Base-by-base conservation (phyloP, 2,113 vertebrate species). In the Donacobius atricapilla region DNA sequence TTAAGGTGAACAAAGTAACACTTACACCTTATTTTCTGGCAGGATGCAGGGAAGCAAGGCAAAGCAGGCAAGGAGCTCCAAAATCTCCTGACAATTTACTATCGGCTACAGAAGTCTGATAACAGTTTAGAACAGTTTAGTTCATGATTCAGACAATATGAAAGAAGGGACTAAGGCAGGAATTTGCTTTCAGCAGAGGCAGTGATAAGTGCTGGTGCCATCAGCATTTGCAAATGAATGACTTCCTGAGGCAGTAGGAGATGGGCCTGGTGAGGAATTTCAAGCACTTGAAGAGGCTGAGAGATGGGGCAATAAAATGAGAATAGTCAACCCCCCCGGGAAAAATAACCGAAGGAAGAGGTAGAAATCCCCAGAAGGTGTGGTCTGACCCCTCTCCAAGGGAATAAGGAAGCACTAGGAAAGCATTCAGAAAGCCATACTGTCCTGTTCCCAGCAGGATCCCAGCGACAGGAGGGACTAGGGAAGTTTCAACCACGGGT, bases 91-190 rank as follows among this genome's bases (percentile, higher is more conserved):
- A 51, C 8, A 39, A 66, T 27, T 25, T 4, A 13, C 19, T 11
- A 19, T 3, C 0, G 0, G 13, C 58, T 81, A 57, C 45, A 13
- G 44, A 57, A 53, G 25, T 33, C 2, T 28, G 18, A 1, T 21
- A 76, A 58, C 35, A 45, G 13, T 45, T 24, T 54, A 30, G 20
- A 76, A 58, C 35, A 45, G 13, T 45, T 24, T 54, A 30, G 20
- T 22, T 82, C 56, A 23, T 5, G 3, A 56, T 23, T 39, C n/a
- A 14, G 76, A n/a, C n/a, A 40, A 33, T 1, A 18, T 5, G 16
- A 65, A 66, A 83, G 68, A n/a, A 54, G 7, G 2, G 6, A 40
- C 5, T 7, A 20, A 86, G 6, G 42, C n/a, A 78, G 50, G 82
- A 75, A 80, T 72, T 42, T 54, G 20, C 35, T 30, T 6, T 23